A percentile compares a stretch with the other conserved stretches of the same genome.
phyloP scores from a whole-genome alignment of 2,797 vertebrate species.

The Sebastes diaconus region DNA sequence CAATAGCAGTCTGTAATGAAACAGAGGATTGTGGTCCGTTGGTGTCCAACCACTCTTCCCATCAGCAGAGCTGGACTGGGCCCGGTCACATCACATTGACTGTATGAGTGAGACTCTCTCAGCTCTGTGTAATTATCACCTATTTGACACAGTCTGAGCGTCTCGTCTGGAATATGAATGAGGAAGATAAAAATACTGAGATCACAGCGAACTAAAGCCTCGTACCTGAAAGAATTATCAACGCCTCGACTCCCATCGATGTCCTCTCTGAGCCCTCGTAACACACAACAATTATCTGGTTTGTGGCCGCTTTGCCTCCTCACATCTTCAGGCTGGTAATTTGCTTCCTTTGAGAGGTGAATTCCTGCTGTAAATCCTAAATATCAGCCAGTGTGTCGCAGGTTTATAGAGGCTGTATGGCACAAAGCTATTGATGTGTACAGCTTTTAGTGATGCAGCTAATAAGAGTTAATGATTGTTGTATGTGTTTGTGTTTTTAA shows the following conservation, averaged over 20 bases:
- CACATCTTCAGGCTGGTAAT: constrained; percentile 18
- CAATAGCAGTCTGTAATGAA: no score
- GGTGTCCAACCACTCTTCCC: not conserved
- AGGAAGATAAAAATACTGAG: constrained; percentile 35
- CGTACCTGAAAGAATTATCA: constrained; percentile 48
- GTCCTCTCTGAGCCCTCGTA: constrained; percentile 22
- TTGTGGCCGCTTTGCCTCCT: constrained; percentile 18
- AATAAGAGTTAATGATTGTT: constrained; percentile 24
- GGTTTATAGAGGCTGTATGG: constrained; percentile 1
- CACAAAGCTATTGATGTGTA: constrained; percentile 19
- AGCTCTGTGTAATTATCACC: constrained; percentile 44
- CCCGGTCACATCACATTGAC: constrained; percentile 24
- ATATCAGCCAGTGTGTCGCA: not conserved
- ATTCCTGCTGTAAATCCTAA: constrained; percentile 25
- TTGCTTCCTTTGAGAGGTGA: constrained; percentile 14
- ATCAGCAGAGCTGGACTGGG: constrained; percentile 19
- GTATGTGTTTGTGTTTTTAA: not conserved
- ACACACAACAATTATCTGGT: constrained; percentile 34
- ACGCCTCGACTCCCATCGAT: constrained; percentile 30
- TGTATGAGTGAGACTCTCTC: constrained; percentile 18
- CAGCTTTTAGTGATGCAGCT: constrained; percentile 4
- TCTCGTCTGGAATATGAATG: constrained; percentile 51
- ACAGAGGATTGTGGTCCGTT: not conserved
- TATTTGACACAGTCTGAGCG: constrained; percentile 45
- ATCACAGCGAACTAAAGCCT: constrained; percentile 14